A percentile compares a stretch with the other conserved stretches of the same genome.
Conservation (phyloP, 2,113 vertebrate genomes). For the Girardinichthys multiradiatus region DNA sequence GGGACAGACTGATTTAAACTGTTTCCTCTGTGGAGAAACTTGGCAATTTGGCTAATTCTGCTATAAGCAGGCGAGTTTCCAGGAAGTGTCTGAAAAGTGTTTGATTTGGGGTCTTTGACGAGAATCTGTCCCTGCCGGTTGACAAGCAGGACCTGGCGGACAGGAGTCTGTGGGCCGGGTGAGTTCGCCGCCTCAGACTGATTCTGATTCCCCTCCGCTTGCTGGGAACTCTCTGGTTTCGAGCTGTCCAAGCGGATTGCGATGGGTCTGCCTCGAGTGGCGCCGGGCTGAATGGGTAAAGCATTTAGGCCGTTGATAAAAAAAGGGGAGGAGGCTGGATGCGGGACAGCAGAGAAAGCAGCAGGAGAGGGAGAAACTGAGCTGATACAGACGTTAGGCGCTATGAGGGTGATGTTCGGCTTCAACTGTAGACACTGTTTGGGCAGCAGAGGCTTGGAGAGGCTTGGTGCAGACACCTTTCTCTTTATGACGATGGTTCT, state of each 20-base stretch:
- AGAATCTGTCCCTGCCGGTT: conserved; percentile 88
- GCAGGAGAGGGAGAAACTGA: conserved; percentile 18
- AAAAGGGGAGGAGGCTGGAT: conserved; percentile 59
- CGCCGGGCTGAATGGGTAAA: conserved; percentile 43
- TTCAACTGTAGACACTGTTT: conserved; percentile 30
- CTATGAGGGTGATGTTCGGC: conserved; percentile 45
- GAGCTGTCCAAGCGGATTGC: conserved; percentile 69
- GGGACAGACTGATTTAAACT: conserved; percentile 59
- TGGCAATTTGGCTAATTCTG: conserved; percentile 80
- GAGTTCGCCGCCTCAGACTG: conserved; percentile 19
- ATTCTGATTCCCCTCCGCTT: neutral
- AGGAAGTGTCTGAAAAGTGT: conserved; percentile 72
- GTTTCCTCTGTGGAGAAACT: conserved; percentile 73
- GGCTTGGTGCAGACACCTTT: conserved; percentile 9
- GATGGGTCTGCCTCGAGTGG: conserved; percentile 48
- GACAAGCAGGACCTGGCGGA: conserved; percentile 84
- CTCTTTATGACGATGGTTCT: conserved; percentile 36
- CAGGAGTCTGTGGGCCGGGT: conserved; percentile 3
- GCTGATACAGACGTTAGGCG: conserved; percentile 3
- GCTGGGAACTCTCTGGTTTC: conserved; percentile 33
- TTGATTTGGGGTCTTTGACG: conserved; percentile 80
- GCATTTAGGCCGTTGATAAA: conserved; percentile 71
- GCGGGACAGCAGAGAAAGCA: conserved; percentile 44
- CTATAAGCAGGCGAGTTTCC: conserved; percentile 70
- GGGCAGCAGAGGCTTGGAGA: conserved; percentile 22